Evolutionary conservation across 2,797 vertebrate species (phyloP).

Genomic region (Cichlasoma orientale): DNA sequence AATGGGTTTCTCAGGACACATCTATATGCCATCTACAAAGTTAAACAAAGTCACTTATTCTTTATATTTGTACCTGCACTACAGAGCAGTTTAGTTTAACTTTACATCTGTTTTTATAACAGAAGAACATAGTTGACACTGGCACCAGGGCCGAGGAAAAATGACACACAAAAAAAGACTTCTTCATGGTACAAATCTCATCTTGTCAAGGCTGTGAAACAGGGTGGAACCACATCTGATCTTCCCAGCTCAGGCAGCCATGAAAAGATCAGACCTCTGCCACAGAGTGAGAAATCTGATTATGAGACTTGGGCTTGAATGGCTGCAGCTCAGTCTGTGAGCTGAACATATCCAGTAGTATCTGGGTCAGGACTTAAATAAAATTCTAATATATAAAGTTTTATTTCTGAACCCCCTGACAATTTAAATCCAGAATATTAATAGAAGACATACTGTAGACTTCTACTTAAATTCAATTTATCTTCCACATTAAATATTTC

Average conservation of each 20-base stretch:
- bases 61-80: background rate
- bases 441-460: background rate
- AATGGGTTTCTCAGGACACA: background rate
- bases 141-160: background rate
- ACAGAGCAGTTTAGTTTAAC: background rate
- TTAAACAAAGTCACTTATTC: background rate
- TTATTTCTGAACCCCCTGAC: background rate
- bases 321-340: conserved; percentile 1
- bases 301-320: background rate
- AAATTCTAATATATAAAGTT: conserved; percentile 14
- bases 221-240: conserved; percentile 23
- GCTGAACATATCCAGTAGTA: background rate
- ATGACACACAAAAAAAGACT: background rate
- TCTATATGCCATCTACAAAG: too few relatives aligned
- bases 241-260: conserved; percentile 2
- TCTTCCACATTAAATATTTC: background rate
- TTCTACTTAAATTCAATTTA: background rate
- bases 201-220: conserved; percentile 13
- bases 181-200: conserved; percentile 16
- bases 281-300: conserved; percentile 2
- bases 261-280: conserved; percentile 23
- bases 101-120: background rate
- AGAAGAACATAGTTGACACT: background rate
- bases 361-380: conserved; percentile 35
- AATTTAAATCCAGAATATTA: background rate